phyloP scores from a whole-genome alignment of 2,888 invertebrate genomes.

The Meloe dianella region DNA sequence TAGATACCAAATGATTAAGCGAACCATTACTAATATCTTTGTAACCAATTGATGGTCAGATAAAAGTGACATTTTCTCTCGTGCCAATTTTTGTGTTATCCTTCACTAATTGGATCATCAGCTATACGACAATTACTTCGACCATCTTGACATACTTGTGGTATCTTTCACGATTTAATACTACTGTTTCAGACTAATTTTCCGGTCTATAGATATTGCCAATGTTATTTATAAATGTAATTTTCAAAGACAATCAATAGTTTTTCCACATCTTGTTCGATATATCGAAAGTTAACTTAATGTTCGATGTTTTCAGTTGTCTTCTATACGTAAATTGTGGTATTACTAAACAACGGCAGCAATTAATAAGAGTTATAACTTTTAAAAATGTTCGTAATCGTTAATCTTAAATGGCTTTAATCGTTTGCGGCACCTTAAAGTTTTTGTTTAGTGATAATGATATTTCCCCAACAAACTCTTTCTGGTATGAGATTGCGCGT shows the following conservation, averaged over 20 bases:
- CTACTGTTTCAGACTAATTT: not conserved
- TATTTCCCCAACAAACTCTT: not conserved
- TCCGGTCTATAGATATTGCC: not conserved
- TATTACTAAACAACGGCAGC: too few relatives aligned
- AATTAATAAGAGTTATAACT: too few relatives aligned
- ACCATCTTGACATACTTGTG: not conserved
- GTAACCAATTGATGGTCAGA: too few relatives aligned
- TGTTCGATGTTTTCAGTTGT: too few relatives aligned
- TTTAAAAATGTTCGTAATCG: too few relatives aligned
- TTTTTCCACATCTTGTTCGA: not conserved
- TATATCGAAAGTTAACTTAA: too few relatives aligned
- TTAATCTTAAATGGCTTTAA: not conserved
- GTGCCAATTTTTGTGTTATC: not conserved
- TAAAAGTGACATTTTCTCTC: not conserved
- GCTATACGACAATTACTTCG: not conserved
- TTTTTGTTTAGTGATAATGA: constrained; percentile 3
- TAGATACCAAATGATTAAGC: too few relatives aligned
- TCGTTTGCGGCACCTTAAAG: not conserved
- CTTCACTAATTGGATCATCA: not conserved
- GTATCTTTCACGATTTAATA: not conserved
- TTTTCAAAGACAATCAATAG: too few relatives aligned
- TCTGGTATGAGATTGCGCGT: not conserved
- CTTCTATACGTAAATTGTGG: too few relatives aligned
- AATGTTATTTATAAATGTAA: not conserved
- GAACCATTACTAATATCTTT: too few relatives aligned